Conservation (phyloP, 2,797 vertebrate genomes). For the Smutsia temminckii region DNA sequence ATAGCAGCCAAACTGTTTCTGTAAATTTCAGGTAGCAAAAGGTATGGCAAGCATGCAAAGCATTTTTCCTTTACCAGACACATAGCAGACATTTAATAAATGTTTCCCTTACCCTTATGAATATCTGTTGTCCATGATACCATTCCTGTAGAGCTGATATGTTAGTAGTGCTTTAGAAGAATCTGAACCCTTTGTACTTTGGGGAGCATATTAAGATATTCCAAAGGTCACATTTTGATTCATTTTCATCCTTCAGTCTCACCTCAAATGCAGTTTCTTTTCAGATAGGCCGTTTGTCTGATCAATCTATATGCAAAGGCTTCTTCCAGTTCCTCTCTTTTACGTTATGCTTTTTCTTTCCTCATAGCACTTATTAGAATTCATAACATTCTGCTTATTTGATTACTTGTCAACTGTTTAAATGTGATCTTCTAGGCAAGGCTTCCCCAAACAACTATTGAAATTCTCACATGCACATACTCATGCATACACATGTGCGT, state of each 20-base stretch:
- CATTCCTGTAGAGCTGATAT: background rate
- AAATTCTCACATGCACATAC: background rate
- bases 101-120: background rate
- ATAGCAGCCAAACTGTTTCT: background rate
- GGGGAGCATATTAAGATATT: conserved; percentile 11
- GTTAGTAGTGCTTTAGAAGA: background rate
- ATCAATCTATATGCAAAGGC: background rate
- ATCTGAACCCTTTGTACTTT: background rate
- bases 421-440: background rate
- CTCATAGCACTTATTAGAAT: background rate
- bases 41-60: background rate
- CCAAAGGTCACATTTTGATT: background rate
- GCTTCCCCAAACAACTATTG: background rate
- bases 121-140: background rate
- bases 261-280: background rate
- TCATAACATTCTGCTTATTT: background rate
- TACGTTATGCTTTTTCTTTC: background rate
- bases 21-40: background rate
- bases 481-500: background rate
- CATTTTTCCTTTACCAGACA: conserved; percentile 29
- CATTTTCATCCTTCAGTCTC: background rate
- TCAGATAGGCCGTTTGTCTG: background rate
- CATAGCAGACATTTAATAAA: background rate
- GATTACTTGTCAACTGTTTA: conserved; percentile 5
- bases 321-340: background rate